Base-by-base conservation (phyloP, 2,113 vertebrate genomes). In the Stercorarius parasiticus region DNA sequence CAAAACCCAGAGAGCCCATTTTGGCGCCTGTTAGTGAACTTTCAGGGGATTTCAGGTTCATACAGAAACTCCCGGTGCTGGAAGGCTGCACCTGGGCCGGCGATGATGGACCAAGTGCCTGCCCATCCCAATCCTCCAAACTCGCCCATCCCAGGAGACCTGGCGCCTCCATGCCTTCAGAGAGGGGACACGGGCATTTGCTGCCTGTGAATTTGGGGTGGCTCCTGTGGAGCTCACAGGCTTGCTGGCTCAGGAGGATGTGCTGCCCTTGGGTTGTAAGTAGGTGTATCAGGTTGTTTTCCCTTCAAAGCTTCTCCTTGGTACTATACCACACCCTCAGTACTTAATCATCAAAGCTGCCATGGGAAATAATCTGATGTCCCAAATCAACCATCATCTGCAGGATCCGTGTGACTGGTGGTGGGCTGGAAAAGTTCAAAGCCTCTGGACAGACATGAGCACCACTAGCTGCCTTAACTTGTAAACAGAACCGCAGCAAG, bases 101-200 rank as follows among this genome's bases (percentile, higher is more conserved):
- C 6, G 2, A 0, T 25, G 36, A 9, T 56, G 66, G 29, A 45
- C 65, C 34, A 52, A 40, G 34, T 40, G 17, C 32, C n/a, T 52
- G 50, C 29, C 64, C 15, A 18, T 50, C 69, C 26, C 59, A 55
- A 0, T 29, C 32, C 11, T 47, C 45, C 7, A 27, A 14, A 79
- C 34, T 59, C 0, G 0, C 9, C 29, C 29, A 30, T 42, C 55
- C 36, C n/a, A 45, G 36, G 15, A 8, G 6, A 78, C 14, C 26
- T 50, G 12, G 2, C 22, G 34, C 34, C 67, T 27, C 47, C 25
- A 2, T 64, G 13, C 23, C 38, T 55, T 56, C 67, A 62, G 56
- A 53, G 32, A 42, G 16, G 43, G 45, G 9, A 65, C 55, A 32
- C 1, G 3, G 62, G 32, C 27, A 12, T 71, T 52, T 6, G 1